These are phyloP conservation scores for Lepilemur septentrionalis DNA, from an alignment of 2,797 vertebrate species.

Conservation along the genomic window DNA sequence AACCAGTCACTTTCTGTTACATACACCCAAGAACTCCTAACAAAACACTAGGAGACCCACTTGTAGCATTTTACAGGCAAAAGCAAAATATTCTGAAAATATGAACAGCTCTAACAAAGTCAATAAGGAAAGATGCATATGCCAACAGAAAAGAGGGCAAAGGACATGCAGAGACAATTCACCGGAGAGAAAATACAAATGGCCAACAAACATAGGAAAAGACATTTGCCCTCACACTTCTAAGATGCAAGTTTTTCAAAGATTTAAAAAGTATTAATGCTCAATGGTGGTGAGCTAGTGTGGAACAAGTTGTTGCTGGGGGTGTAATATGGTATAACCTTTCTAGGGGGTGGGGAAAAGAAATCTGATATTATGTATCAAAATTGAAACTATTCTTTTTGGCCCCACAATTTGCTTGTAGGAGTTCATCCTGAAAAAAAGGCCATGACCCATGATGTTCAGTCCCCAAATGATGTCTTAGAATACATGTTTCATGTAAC, in stretches of 20 bases:
- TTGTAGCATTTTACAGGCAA: not conserved
- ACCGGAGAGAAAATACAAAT: not conserved
- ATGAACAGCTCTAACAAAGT: constrained; percentile 5
- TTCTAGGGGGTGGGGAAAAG: not conserved
- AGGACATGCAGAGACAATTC: not conserved
- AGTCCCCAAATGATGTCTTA: not conserved
- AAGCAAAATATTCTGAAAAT: not conserved
- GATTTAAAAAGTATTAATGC: not conserved
- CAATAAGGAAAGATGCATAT: not conserved
- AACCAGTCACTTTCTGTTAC: not conserved
- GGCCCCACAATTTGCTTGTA: not conserved
- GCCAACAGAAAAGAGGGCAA: not conserved
- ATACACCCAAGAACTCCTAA: not conserved
- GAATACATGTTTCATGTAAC: not conserved
- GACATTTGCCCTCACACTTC: not conserved
- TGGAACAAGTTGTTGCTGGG: not conserved
- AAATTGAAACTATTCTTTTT: not conserved
- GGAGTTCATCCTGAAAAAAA: not conserved
- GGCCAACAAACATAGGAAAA: not conserved
- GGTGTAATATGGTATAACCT: not conserved
- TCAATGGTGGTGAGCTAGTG: not conserved
- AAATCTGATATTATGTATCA: not conserved
- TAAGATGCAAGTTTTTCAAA: not conserved
- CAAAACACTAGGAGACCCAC: not conserved
- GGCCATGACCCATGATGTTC: not conserved